Conservation (phyloP, 2,888 invertebrate genomes). For the Nemoura dubitans region DNA sequence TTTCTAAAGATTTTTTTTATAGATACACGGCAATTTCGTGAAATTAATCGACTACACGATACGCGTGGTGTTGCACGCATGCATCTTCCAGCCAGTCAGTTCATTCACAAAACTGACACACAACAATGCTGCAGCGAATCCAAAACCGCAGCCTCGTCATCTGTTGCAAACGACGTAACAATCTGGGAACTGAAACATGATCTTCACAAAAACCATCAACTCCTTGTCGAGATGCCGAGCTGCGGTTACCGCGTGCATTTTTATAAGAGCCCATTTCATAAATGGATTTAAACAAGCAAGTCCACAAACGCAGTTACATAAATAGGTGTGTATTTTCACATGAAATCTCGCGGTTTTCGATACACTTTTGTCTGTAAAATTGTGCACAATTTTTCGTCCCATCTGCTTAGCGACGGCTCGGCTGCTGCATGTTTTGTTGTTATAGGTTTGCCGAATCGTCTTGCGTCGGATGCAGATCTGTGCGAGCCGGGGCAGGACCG, state of each 20-base stretch:
- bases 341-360: neutral
- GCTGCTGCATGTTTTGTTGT: too few relatives aligned
- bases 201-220: neutral
- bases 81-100: neutral
- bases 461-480: too few relatives aligned
- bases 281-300: neutral
- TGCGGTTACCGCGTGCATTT: neutral
- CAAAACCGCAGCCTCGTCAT: slow-evolving; percentile 27
- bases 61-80: neutral
- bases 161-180: slow-evolving; percentile 29
- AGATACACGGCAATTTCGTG: neutral
- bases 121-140: neutral
- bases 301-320: neutral
- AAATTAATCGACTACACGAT: neutral
- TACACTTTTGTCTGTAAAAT: neutral
- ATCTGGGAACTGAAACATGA: slow-evolving; percentile 33
- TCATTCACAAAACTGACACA: neutral
- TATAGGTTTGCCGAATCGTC: too few relatives aligned
- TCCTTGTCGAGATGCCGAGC: neutral
- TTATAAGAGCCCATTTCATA: neutral
- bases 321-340: neutral
- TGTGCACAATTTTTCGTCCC: too few relatives aligned
- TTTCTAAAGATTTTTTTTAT: neutral
- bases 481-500: too few relatives aligned
- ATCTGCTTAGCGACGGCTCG: too few relatives aligned